These are phyloP conservation scores for Heterodera schachtii DNA, from an alignment of 1,140 invertebrate genomes.

Conservation along the genomic window DNA sequence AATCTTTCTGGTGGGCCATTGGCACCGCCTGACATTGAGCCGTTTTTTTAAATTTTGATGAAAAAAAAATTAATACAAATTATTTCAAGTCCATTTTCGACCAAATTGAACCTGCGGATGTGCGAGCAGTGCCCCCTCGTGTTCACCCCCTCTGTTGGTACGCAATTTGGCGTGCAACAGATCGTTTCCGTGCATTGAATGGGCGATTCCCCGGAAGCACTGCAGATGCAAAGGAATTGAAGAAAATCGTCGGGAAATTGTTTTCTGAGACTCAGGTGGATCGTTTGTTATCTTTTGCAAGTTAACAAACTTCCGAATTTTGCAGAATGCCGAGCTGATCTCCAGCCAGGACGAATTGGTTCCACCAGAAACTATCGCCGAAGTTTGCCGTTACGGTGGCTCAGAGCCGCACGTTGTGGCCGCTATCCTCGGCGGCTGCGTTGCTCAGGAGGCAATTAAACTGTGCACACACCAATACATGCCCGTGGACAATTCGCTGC, in stretches of 20 bases:
- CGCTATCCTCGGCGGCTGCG: constrained; percentile 86
- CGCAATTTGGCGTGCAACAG: constrained; percentile 83
- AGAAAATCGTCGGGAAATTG: constrained; percentile 13
- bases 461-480: constrained; percentile 94
- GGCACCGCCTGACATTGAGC: neutral
- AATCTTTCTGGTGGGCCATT: no score
- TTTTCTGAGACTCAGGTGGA: constrained; percentile 28
- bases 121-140: constrained; percentile 14
- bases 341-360: constrained; percentile 28
- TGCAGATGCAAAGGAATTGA: constrained; percentile 16
- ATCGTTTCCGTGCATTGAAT: constrained; percentile 84
- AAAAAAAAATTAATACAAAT: no score
- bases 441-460: constrained; percentile 94
- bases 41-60: no score
- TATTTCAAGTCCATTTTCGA: constrained; percentile 27
- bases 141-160: constrained; percentile 75
- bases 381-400: constrained; percentile 78
- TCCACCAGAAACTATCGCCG: constrained; percentile 38
- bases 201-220: constrained; percentile 80
- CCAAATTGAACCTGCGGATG: constrained; percentile 20
- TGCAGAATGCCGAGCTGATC: constrained; percentile 40
- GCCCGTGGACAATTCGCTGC: constrained; percentile 90
- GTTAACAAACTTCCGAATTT: neutral
- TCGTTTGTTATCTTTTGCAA: constrained; percentile 1
- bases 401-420: constrained; percentile 92